Conservation (phyloP, 2,113 vertebrate genomes). For the Mormyrus iriodes region DNA sequence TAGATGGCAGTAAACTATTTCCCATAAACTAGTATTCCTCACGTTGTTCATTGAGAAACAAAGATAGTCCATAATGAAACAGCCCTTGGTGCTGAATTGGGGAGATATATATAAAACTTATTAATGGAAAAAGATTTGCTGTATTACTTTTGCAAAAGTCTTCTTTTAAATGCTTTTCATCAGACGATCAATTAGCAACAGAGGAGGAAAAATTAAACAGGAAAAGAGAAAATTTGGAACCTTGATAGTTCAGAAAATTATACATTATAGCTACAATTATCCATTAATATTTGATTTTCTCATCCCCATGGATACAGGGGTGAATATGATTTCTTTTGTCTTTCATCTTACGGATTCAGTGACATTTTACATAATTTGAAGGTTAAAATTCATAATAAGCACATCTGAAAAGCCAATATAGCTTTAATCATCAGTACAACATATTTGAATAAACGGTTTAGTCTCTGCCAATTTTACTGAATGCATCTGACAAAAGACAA, state of each 20-base stretch:
- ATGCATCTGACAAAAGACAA: conserved; percentile 21
- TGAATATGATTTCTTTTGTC: not conserved
- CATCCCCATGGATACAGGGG: not conserved
- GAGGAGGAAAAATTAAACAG: not conserved
- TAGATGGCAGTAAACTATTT: not conserved
- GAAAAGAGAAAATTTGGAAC: not conserved
- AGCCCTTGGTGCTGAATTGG: not conserved
- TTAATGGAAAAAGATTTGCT: not conserved
- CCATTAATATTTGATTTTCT: not conserved
- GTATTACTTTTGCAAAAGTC: not conserved
- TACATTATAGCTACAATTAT: not conserved
- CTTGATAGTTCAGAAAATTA: not conserved
- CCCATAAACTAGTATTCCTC: not conserved
- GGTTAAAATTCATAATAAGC: conserved; percentile 18
- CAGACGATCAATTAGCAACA: not conserved
- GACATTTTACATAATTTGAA: not conserved
- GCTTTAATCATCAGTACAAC: conserved; percentile 30
- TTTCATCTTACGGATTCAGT: not conserved
- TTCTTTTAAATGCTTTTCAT: not conserved
- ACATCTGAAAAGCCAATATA: conserved; percentile 20
- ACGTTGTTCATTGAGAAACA: not conserved
- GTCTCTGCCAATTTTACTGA: conserved; percentile 23
- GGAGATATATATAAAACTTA: not conserved
- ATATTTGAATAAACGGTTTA: conserved; percentile 36
- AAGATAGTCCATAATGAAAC: not conserved